These are phyloP conservation scores for Eudyptes chrysolophus DNA, from an alignment of 2,113 vertebrate genomes.

Conservation along the genomic window DNA sequence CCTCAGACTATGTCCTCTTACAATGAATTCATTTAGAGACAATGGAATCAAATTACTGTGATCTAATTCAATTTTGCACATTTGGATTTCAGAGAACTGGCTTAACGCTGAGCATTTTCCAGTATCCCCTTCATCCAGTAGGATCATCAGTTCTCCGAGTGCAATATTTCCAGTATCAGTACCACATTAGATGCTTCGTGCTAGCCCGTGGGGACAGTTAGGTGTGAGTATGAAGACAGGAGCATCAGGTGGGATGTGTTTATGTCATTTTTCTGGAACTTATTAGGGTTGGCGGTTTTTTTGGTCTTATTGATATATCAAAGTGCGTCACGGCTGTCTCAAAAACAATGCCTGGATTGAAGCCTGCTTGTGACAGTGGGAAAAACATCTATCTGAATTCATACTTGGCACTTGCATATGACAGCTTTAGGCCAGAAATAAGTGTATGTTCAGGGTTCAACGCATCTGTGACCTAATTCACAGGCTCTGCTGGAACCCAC, in stretches of 20 bases:
- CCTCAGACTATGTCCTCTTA: neutral
- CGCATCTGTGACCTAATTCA: neutral
- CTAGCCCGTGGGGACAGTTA: neutral
- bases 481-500: neutral
- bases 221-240: neutral
- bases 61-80: neutral
- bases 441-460: neutral
- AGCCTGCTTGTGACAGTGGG: constrained; percentile 46
- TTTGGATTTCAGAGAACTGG: neutral
- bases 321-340: constrained; percentile 29
- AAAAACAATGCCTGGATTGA: constrained; percentile 61
- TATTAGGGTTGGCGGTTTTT: neutral
- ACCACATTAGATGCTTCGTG: neutral
- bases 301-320: neutral
- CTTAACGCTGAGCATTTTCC: neutral
- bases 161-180: neutral
- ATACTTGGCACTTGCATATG: neutral
- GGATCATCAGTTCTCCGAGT: neutral
- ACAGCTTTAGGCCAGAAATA: constrained; percentile 26
- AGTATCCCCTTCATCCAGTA: neutral
- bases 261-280: constrained; percentile 24
- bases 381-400: constrained; percentile 46
- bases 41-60: neutral
- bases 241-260: neutral
- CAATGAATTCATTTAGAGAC: neutral